Evolutionary conservation across 2,797 vertebrate species (phyloP), one percentile per base, ranked within the genome.

Genomic region (Galaxias olidus): DNA sequence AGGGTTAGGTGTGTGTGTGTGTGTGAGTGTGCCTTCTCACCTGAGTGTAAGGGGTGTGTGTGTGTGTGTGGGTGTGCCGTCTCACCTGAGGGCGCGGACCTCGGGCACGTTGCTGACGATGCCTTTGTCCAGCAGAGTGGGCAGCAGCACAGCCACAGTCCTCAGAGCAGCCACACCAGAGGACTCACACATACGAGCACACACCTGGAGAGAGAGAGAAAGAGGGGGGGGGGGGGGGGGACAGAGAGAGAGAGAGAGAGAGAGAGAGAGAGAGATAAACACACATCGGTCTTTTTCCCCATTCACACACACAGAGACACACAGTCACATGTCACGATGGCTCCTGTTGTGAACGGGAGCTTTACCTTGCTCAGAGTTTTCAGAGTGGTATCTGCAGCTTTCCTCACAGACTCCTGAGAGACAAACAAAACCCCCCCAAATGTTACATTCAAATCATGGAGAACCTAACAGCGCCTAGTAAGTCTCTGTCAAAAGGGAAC

Each of bases 321-420:
- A 46, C 30, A 6, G 13, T 8, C 11, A 12, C 15, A 41, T 4
- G 17, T 1, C n/a, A n/a, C n/a, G n/a, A 46, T 74, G 19, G 30
- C 15, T 46, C 40, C 40, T 14, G n/a, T 17, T 46, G 0, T n/a
- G 3, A n/a, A n/a, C n/a, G n/a, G n/a, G n/a, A n/a, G n/a, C 6
- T 61, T 88, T 90, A 98, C 98, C 95, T 99, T 99, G 81, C 98
- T 98, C 79, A 99, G 92, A 7, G 96, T 99, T 92, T 99, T 99
- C 73, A 99, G 86, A 30, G 96, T 89, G 19, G 96, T 79, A 77
- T 99, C 98, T 73, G 98, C 97, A 30, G 95, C 97, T 83, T 99
- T 99, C 64, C 98, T 89, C 40, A 99, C 96, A 45, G 97, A 98
- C 65, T 99, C 98, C 97, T 99, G 76, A 77, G 91, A 76, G 1